Percentiles rank a stretch among this genome's conserved stretches.
Conservation (phyloP, 2,888 invertebrate species). For the Pristionchus mayeri region DNA sequence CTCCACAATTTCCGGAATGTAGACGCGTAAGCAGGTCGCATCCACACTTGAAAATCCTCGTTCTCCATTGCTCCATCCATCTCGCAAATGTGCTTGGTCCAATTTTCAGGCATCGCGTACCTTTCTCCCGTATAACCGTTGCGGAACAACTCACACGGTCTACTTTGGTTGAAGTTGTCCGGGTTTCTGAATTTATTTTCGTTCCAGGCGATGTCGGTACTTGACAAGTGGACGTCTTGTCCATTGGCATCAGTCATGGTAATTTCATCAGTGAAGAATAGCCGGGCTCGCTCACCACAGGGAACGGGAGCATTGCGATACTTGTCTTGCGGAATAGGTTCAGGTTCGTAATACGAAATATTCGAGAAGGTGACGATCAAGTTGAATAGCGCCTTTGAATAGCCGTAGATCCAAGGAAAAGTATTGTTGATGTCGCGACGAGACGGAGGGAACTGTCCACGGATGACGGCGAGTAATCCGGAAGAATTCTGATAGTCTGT, state of each 20-base stretch:
- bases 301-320: not conserved
- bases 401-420: too few relatives aligned
- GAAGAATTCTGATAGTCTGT: not conserved
- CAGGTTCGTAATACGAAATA: not conserved
- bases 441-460: not conserved
- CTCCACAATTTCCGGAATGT: constrained; percentile 7
- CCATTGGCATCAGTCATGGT: not conserved
- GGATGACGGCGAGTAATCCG: too few relatives aligned
- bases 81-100: not conserved
- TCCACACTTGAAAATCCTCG: not conserved
- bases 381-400: too few relatives aligned
- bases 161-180: not conserved
- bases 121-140: not conserved
- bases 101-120: not conserved
- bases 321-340: not conserved
- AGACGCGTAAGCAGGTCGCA: not conserved
- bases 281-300: not conserved
- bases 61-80: not conserved
- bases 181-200: not conserved
- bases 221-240: not conserved
- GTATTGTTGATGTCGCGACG: not conserved
- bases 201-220: not conserved
- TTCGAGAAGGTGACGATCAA: too few relatives aligned
- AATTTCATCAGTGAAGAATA: not conserved
- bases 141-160: not conserved